Percentiles rank a stretch among this genome's conserved stretches.
These are phyloP conservation scores for Emydocephalus ijimae DNA, from an alignment of 2,113 vertebrate genomes.

Conservation along the genomic window DNA sequence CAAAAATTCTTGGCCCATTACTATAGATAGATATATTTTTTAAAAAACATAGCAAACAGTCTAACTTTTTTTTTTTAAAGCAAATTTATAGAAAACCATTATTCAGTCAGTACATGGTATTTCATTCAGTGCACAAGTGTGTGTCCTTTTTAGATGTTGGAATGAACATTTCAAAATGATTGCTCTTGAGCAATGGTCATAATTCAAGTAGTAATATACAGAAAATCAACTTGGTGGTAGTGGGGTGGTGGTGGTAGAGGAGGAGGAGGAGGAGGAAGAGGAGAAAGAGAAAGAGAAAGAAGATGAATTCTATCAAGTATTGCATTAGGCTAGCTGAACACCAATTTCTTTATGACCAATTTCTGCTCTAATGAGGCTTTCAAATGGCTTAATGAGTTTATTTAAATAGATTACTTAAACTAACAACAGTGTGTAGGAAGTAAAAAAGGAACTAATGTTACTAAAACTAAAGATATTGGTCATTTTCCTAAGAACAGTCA, in stretches of 20 bases:
- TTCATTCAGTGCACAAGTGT: background rate
- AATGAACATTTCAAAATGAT: background rate
- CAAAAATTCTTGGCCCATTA: background rate
- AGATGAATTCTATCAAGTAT: background rate
- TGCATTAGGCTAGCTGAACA: background rate
- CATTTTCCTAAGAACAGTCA: background rate
- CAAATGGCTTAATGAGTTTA: background rate
- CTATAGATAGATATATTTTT: background rate
- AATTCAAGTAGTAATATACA: background rate
- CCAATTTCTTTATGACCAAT: background rate
- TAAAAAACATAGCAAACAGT: background rate
- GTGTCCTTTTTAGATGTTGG: background rate
- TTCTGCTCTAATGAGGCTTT: constrained; percentile 3
- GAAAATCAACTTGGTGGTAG: background rate
- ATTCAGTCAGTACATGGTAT: background rate
- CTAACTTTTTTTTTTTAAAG: background rate
- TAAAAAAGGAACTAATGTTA: background rate
- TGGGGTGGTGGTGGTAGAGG: too few relatives aligned
- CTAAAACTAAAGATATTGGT: background rate
- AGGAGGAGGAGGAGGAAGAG: too few relatives aligned
- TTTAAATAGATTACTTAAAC: constrained; percentile 3
- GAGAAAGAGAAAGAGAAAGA: background rate
- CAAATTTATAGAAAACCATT: background rate
- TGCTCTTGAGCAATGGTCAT: background rate
- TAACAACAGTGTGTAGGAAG: background rate